Base-by-base conservation (phyloP, 2,113 vertebrate species). In the Sylvilagus bachmani region DNA sequence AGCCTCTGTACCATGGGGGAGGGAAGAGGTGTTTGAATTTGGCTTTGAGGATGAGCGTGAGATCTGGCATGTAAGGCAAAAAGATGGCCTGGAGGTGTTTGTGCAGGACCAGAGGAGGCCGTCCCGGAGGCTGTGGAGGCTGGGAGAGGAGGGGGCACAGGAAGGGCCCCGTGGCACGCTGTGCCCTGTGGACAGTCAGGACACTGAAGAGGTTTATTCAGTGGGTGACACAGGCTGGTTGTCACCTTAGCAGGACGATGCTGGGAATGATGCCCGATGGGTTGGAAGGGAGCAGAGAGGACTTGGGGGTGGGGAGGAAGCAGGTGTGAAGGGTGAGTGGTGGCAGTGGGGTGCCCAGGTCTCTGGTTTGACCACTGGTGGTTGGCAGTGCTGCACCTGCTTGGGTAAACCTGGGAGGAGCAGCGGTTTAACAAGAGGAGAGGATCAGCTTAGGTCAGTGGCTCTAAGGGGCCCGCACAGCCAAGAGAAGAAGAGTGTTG, bases 11-110 rank as follows among this genome's bases (percentile, higher is more conserved):
- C 25, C 25, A 3, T 21, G 44, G 67, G 73, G 71, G 69, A 89
- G 80, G 71, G 62, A 89, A 84, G 31, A 38, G 27, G 17, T 71
- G 22, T 84, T 84, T 84, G 91, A 31, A 58, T 2, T 85, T 55
- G 31, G n/a, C 53, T 88, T 93, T 86, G 64, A 75, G 75, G 51
- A 83, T 66, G 36, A 86, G 1, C 10, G 1, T 25, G 82, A 27
- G 49, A 22, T 85, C 14, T 73, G 71, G 81, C 44, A 10, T 66
- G 2, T 27, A 58, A 22, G 12, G 58, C 51, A 29, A 21, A 33
- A 25, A 14, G 4, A 70, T 10, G 33, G 24, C 29, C 0, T 38
- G 1, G 21, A 2, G 71, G 92, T n/a, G 38, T 66, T 33, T n/a
- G 83, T 69, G 13, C 67, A n/a, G 61, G 36, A 6, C 29, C 4